These are phyloP conservation scores for Diadegma fenestrale DNA, from an alignment of 2,888 invertebrate genomes.

Conservation along the genomic window DNA sequence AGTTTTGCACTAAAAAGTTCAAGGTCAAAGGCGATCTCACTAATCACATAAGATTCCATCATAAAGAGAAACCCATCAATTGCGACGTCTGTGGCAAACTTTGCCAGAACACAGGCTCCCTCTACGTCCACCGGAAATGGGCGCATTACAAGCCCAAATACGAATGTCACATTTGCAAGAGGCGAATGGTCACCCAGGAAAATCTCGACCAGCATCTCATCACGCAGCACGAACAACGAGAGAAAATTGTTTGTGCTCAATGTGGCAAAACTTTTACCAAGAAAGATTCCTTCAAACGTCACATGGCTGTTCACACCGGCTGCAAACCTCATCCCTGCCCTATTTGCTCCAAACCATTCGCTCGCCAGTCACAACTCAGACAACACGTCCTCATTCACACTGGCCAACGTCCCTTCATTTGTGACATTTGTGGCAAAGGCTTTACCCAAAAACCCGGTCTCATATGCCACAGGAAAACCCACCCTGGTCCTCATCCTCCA, in stretches of 20 bases:
- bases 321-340: conserved; percentile 81
- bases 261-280: conserved; percentile 83
- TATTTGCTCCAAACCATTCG: conserved; percentile 82
- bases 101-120: conserved; percentile 82
- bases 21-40: conserved; percentile 83
- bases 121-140: conserved; percentile 84
- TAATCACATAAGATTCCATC: conserved; percentile 83
- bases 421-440: conserved; percentile 83
- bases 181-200: conserved; percentile 83
- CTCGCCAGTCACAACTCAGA: conserved; percentile 81
- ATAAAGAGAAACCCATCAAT: conserved; percentile 82
- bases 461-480: conserved; percentile 83
- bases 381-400: conserved; percentile 83
- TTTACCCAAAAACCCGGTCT: conserved; percentile 83
- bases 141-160: conserved; percentile 83
- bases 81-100: conserved; percentile 83
- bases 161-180: conserved; percentile 82
- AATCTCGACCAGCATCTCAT: conserved; percentile 82
- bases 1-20: conserved; percentile 81
- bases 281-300: conserved; percentile 83
- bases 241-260: conserved; percentile 83
- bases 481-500: conserved; percentile 82
- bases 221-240: conserved; percentile 82
- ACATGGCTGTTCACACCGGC: conserved; percentile 83
- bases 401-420: conserved; percentile 82